Conservation (phyloP, 2,113 vertebrate species). For the Urocynchramus pylzowi region DNA sequence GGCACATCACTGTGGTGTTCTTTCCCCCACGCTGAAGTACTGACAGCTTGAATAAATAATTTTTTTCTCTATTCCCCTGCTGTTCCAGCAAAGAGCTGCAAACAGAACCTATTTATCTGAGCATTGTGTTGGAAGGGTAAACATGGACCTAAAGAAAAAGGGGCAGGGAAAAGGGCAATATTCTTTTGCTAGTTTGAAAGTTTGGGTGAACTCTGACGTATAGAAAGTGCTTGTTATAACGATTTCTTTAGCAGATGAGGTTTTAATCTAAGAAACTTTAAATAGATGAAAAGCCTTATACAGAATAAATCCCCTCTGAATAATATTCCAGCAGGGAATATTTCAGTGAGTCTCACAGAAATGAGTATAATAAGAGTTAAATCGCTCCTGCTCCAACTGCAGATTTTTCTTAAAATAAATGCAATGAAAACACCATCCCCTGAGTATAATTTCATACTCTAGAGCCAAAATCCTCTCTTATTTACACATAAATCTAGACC, state of each 20-base stretch:
- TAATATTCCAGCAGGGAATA: not conserved
- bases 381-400: not conserved
- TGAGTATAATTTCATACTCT: not conserved
- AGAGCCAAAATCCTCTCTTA: conserved; percentile 20
- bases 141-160: not conserved
- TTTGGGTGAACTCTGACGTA: not conserved
- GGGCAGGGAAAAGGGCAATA: not conserved
- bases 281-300: not conserved
- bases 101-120: not conserved
- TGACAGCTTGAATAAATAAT: not conserved
- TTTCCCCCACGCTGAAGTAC: not conserved
- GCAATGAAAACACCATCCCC: conserved; percentile 8
- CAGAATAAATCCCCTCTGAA: not conserved
- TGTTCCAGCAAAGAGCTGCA: not conserved
- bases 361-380: conserved; percentile 40
- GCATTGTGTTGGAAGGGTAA: not conserved
- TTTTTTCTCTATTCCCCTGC: not conserved
- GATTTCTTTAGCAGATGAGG: not conserved
- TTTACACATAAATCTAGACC: conserved; percentile 30
- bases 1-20: not conserved
- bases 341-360: not conserved
- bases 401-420: conserved; percentile 38
- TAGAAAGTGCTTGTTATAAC: not conserved
- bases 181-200: not conserved
- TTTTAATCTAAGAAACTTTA: not conserved